A percentile compares a stretch with the other conserved stretches of the same genome.
Conservation (phyloP, 1,140 invertebrate genomes). For the Diabrotica undecimpunctata region DNA sequence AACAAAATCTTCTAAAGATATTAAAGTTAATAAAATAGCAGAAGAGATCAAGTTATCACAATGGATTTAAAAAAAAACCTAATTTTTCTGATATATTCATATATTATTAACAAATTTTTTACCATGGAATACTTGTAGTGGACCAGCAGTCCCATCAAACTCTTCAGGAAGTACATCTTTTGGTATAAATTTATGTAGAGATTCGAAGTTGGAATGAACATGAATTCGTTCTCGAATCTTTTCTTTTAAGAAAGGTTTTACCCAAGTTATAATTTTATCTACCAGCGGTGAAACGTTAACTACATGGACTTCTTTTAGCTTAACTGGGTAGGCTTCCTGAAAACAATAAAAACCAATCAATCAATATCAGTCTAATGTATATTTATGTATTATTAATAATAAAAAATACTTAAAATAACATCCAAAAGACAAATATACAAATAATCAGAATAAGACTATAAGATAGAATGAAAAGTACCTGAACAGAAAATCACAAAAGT, state of each 20-base stretch:
- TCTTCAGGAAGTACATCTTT: conserved; percentile 74
- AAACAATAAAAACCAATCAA: background rate
- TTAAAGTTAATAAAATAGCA: no score
- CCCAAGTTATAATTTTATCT: conserved; percentile 76
- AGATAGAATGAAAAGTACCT: no score
- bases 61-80: no score
- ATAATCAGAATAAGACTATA: no score
- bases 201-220: conserved; percentile 69
- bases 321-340: conserved; percentile 79
- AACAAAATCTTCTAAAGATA: no score
- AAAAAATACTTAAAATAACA: no score
- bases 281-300: conserved; percentile 79
- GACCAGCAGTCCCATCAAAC: conserved; percentile 72
- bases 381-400: no score
- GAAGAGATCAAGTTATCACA: no score
- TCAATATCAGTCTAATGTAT: no score
- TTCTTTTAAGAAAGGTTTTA: conserved; percentile 80
- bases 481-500: no score
- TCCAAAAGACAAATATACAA: no score
- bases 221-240: conserved; percentile 79
- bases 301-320: conserved; percentile 79
- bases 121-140: conserved; percentile 67
- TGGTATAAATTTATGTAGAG: conserved; percentile 71
- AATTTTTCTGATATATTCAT: no score
- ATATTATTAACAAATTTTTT: background rate